Percentiles rank a stretch among this genome's conserved stretches.
Conservation (phyloP, 2,888 invertebrate species). For the Perizoma flavofasciatum region DNA sequence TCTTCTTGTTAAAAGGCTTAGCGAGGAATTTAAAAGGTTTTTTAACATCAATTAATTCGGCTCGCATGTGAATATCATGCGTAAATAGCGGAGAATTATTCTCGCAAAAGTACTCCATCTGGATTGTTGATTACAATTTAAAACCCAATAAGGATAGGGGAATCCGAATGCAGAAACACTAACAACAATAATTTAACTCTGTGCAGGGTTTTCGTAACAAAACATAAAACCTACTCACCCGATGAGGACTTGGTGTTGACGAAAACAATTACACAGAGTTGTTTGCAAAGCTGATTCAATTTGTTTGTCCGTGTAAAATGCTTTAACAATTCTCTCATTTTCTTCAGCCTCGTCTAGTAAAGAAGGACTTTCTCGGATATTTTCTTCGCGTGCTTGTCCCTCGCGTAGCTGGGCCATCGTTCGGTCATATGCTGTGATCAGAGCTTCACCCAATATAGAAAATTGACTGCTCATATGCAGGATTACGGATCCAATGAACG, state of each 20-base stretch:
- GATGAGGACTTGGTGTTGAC: constrained; percentile 73
- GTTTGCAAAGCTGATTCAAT: constrained; percentile 62
- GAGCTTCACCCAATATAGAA: constrained; percentile 64
- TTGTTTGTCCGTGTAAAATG: constrained; percentile 53
- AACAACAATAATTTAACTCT: constrained; percentile 40
- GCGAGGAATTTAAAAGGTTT: constrained; percentile 25
- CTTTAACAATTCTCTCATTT: constrained; percentile 54
- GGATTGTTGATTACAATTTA: constrained; percentile 46
- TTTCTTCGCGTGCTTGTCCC: constrained; percentile 39
- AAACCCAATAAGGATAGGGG: constrained; percentile 36
- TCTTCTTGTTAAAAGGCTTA: constrained; percentile 35
- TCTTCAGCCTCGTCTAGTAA: constrained; percentile 37
- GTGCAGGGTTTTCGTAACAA: constrained; percentile 25
- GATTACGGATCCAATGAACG: constrained; percentile 73
- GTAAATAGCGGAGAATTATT: constrained; percentile 7
- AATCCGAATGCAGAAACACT: constrained; percentile 34
- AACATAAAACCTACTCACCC: constrained; percentile 51
- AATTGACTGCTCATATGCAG: constrained; percentile 77
- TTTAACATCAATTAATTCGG: constrained; percentile 10
- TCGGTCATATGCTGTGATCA: constrained; percentile 67
- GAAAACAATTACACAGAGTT: constrained; percentile 61
- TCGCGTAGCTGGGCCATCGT: constrained; percentile 56
- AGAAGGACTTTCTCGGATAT: not conserved
- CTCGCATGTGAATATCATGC: constrained; percentile 12
- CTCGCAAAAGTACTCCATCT: constrained; percentile 15